Base-by-base conservation (phyloP, 92 coral and sea anemone species). In the Epizoanthus scotinus region DNA sequence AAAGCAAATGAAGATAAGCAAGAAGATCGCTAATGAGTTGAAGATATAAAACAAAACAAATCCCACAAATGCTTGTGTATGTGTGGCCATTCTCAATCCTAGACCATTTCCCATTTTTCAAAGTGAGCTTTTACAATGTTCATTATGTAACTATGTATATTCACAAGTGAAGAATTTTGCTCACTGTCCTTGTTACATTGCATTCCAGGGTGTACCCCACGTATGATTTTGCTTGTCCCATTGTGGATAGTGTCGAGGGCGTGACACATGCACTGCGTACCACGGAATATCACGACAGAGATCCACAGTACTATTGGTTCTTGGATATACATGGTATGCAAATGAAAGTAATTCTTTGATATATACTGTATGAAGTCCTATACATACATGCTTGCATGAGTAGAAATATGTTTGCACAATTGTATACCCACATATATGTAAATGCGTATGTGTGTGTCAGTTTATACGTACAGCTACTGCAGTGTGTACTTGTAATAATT, bases 191-290 rank as follows among this genome's bases (percentile, higher is more conserved):
- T 31, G 19, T n/a, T 52, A 80, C 81, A 19, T 53, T 56, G 75
- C 7, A 78, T 36, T 44, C 12, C 73, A 95, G 99, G 70, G 98
- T 91, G 1, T 95, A 95, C 64, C 99, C 99, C 31, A 91, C 97
- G 15, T 95, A 95, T 83, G 99, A 95, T 86, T 95, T 95, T 77
- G 99, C 99, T 9, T 95, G 99, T 56, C 99, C 99, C 31, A 95
- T 95, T 21, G 99, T 95, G 80, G 99, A 95, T 74, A 95, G 99
- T 63, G 70, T 95, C 25, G 99, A 95, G 78, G 99, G 99, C 5
- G 99, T 95, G 8, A 95, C 99, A 4, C 99, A 95, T 67, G 99
- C 99, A 1, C 74, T 95, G 55, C 90, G 99, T 55, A 95, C 99
- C 57, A 95, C 97, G 55, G 99, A 95, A 83, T 95, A 95, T 50